Base-by-base conservation (phyloP, 2,797 vertebrate genomes). In the Loriculus beryllinus region DNA sequence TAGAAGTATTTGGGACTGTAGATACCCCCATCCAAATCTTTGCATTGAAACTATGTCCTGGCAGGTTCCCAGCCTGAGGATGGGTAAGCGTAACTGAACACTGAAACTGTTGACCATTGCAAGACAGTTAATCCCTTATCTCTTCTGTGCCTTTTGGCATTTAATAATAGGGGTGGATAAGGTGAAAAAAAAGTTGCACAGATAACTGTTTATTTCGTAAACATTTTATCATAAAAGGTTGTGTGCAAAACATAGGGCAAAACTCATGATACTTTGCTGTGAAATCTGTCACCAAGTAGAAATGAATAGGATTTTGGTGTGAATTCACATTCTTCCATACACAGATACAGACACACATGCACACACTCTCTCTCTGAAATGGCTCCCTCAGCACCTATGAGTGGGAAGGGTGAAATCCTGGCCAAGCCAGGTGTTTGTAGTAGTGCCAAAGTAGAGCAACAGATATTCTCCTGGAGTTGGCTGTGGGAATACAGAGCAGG, bases 361-460 rank as follows among this genome's bases (percentile, higher is more conserved):
- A 5, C 23, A 40, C 49, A 25, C 5, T 1, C n/a, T 10, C 33
- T 47, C 39, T 92, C 63, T 2, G 17, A 69, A 93, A 92, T 77
- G 69, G 60, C 52, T 92, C 57, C 63, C 62, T 79, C 35, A 26
- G 82, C 85, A 82, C 63, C 84, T 76, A 3, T 31, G 64, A 86
- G 82, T 94, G 83, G 86, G 87, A 93, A 88, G 79, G 67, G 45
- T 63, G 52, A 86, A 90, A 83, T 62, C 62, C 81, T 67, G 68
- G 93, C 89, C 86, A 95, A 95, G 28, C 86, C 95, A 96, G 96
- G 93, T 97, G 95, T 95, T 96, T 94, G 87, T 92, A 95, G 81
- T 78, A 35, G 33, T 92, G 94, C 96, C 94, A 95, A 82, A 94
- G 69, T 10, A 77, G 63, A 96, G 81, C 85, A 85, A 79, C 51